phyloP scores from a whole-genome alignment of 1,140 invertebrate genomes.

The Drosophila paulistorum region DNA sequence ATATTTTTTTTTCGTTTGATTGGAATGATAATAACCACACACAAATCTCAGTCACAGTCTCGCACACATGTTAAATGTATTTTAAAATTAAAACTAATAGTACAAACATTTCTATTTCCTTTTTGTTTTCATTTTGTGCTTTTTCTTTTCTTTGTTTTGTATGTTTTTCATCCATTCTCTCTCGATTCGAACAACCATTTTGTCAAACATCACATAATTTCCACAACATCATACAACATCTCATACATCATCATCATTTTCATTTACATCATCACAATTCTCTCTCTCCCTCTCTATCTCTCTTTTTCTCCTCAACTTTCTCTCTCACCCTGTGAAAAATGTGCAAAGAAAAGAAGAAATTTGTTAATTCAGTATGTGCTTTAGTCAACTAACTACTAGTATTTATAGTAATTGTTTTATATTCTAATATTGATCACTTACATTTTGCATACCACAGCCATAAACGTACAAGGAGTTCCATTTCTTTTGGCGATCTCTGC shows the following conservation, averaged over 20 bases:
- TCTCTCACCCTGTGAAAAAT: constrained; percentile 60
- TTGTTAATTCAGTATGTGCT: constrained; percentile 7
- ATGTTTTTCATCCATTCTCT: constrained; percentile 33
- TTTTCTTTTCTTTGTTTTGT: constrained; percentile 29
- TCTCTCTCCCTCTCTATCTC: neutral
- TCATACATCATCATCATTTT: constrained; percentile 49
- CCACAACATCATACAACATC: constrained; percentile 45
- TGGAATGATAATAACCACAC: constrained; percentile 63
- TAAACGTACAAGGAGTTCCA: constrained; percentile 39
- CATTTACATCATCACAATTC: constrained; percentile 49
- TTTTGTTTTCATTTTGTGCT: constrained; percentile 40
- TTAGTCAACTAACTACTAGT: constrained; percentile 33
- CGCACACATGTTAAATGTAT: constrained; percentile 30
- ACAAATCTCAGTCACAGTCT: constrained; percentile 52
- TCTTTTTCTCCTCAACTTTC: constrained; percentile 25
- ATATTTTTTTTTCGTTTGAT: neutral
- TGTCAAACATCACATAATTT: constrained; percentile 51
- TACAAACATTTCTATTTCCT: constrained; percentile 35
- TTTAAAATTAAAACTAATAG: constrained; percentile 19
- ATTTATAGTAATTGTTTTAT: constrained; percentile 21
- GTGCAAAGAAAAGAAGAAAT: constrained; percentile 49
- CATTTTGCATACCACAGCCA: constrained; percentile 69
- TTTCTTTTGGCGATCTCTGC: constrained; percentile 26
- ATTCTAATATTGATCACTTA: constrained; percentile 61
- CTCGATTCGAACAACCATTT: constrained; percentile 48